These are phyloP conservation scores for Amia ocellicauda DNA, from an alignment of 2,113 vertebrate genomes.

Conservation along the genomic window DNA sequence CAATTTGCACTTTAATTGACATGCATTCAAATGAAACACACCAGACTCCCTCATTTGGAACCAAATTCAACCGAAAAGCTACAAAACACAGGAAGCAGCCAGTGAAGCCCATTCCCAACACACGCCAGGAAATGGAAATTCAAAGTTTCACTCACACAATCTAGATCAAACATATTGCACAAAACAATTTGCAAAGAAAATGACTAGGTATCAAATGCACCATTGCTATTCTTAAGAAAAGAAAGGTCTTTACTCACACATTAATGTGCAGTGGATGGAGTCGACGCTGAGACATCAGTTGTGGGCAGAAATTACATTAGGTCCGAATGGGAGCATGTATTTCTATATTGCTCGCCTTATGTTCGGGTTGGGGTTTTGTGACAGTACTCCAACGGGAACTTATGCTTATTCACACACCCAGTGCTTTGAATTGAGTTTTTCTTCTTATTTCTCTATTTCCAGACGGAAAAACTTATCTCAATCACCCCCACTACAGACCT, in stretches of 20 bases:
- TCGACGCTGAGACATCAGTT: slow-evolving; percentile 67
- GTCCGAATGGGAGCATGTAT: slow-evolving; percentile 45
- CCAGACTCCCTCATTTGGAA: too few species aligned
- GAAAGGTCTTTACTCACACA: slow-evolving; percentile 52
- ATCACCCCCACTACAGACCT: slow-evolving; percentile 23
- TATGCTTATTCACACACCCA: not conserved
- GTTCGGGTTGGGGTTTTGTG: not conserved
- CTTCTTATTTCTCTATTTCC: too few species aligned
- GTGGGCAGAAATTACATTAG: slow-evolving; percentile 42
- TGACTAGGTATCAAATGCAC: too few species aligned
- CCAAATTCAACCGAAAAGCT: too few species aligned
- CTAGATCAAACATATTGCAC: too few species aligned
- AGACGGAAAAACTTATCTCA: slow-evolving; percentile 38
- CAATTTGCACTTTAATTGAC: too few species aligned
- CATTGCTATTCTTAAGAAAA: too few species aligned
- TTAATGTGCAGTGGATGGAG: slow-evolving; percentile 51
- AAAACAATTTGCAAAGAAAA: too few species aligned
- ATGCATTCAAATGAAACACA: too few species aligned
- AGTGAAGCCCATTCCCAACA: not conserved
- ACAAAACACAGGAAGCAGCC: too few species aligned
- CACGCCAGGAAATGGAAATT: not conserved
- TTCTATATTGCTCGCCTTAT: slow-evolving; percentile 31
- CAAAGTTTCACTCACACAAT: not conserved
- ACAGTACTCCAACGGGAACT: not conserved
- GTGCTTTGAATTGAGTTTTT: not conserved